phyloP scores from a whole-genome alignment of 2,113 vertebrate species.

The Cyprinus carpio region DNA sequence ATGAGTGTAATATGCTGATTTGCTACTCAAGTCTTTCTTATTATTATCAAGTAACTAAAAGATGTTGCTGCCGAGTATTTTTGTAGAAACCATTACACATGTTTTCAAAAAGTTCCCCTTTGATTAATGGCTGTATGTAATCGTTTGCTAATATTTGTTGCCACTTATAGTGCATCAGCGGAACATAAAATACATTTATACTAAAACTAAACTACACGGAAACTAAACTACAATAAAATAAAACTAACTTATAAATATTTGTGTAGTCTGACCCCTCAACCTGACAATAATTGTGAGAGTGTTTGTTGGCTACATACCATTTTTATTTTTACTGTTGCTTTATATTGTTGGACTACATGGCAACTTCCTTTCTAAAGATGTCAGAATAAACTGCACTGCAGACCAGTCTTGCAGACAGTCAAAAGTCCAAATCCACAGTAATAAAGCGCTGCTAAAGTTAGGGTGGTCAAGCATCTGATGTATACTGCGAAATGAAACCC shows the following conservation, averaged over 20 bases:
- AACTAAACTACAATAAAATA: background rate
- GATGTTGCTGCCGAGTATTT: background rate
- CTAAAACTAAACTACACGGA: background rate
- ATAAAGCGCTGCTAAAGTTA: conserved; percentile 1
- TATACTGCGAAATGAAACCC: background rate
- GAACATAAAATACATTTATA: background rate
- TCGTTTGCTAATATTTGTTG: no score
- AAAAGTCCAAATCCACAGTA: background rate
- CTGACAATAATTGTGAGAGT: no score
- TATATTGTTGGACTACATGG: background rate
- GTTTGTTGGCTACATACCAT: no score
- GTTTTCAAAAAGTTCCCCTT: background rate
- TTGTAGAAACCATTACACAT: background rate
- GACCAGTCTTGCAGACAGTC: background rate
- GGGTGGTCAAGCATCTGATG: conserved; percentile 35
- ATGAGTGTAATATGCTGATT: background rate
- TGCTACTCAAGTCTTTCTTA: background rate
- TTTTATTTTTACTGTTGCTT: background rate
- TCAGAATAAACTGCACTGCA: background rate
- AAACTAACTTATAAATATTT: no score
- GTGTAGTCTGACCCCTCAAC: no score
- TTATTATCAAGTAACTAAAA: background rate
- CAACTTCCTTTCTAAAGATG: background rate
- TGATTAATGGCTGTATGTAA: no score
- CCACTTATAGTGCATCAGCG: no score